A percentile compares a stretch with the other conserved stretches of the same genome.
Conservation (phyloP, 1,140 invertebrate genomes). For the Drosophila funebris region DNA sequence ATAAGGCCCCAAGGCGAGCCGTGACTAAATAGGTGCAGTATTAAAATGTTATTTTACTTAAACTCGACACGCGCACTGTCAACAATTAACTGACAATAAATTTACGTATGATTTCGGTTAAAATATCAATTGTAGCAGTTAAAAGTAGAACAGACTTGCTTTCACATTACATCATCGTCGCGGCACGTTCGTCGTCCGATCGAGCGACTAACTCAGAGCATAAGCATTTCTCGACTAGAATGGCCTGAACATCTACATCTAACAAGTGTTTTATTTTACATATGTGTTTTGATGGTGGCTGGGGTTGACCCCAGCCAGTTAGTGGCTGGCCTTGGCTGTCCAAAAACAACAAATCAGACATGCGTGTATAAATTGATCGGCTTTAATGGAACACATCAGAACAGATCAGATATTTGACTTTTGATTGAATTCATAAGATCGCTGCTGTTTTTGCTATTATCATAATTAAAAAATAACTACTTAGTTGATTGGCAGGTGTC, state of each 20-base stretch:
- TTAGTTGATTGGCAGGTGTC: constrained; percentile 1
- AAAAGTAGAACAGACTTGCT: constrained; percentile 44
- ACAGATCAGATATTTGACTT: constrained; percentile 39
- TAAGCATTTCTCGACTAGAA: constrained; percentile 12
- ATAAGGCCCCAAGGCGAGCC: not conserved
- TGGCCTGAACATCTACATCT: not conserved
- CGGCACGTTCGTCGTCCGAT: constrained; percentile 3
- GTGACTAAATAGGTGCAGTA: constrained; percentile 12
- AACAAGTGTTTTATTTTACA: constrained; percentile 4
- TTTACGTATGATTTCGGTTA: constrained; percentile 17
- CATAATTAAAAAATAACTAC: constrained; percentile 31
- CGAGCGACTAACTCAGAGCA: constrained; percentile 4
- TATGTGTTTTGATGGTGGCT: not conserved
- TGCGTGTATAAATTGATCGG: constrained; percentile 52
- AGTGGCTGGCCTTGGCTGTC: constrained; percentile 38
- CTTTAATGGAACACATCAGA: constrained; percentile 39
- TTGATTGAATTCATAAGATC: constrained; percentile 57
- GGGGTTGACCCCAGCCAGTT: constrained; percentile 23
- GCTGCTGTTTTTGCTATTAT: constrained; percentile 16
- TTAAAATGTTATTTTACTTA: constrained; percentile 26
- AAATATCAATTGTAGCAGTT: constrained; percentile 24
- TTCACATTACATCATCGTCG: constrained; percentile 36
- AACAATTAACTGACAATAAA: constrained; percentile 40
- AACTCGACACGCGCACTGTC: constrained; percentile 31
- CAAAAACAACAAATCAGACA: constrained; percentile 42